Evolutionary conservation across 2,797 vertebrate genomes (phyloP), one percentile per base, ranked within the genome.

Genomic region (Enteromius argenteus): DNA sequence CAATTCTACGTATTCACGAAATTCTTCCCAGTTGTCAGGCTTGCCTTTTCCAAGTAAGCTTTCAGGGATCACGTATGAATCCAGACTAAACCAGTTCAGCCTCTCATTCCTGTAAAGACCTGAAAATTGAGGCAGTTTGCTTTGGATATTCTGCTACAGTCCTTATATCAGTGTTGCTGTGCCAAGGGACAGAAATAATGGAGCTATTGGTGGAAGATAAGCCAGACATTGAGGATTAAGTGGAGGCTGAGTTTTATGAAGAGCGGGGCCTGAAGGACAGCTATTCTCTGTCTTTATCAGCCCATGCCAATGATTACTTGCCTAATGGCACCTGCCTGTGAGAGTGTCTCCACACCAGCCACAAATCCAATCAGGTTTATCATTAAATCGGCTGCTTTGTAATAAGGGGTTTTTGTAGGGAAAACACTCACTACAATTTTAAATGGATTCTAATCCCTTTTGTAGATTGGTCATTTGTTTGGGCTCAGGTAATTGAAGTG

Each of bases 321-420:
- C 66, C 81, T 87, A 88, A 88, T 87, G 83, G 86, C 76, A 88
- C 69, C 83, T 81, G 79, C 53, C 75, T 62, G 66, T 51, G 49
- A 79, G 78, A 69, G 39, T 58, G 62, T n/a, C 66, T 83, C 74
- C 80, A 82, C 66, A 32, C 58, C 44, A 76, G 78, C 80, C 69
- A 72, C 49, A 83, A 86, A 86, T 86, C 84, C 87, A 88, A 88
- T 90, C 85, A 86, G 44, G 83, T 84, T 86, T 88, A 88, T 87
- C 86, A 85, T 84, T 85, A 62, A 86, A 87, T 88, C 84, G 60
- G 21, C 46, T 58, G 51, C 75, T 85, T 73, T 87, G 83, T 83
- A 88, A 87, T 88, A 71, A 64, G 81, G 84, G 66, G 27, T 21
- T 60, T 80, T 80, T 78, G 39, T 46, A 84, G 77, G 66, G 53